Percentiles rank a stretch among this genome's conserved stretches.
Conservation (phyloP, 1,140 invertebrate species). For the Campoletis sonorensis region DNA sequence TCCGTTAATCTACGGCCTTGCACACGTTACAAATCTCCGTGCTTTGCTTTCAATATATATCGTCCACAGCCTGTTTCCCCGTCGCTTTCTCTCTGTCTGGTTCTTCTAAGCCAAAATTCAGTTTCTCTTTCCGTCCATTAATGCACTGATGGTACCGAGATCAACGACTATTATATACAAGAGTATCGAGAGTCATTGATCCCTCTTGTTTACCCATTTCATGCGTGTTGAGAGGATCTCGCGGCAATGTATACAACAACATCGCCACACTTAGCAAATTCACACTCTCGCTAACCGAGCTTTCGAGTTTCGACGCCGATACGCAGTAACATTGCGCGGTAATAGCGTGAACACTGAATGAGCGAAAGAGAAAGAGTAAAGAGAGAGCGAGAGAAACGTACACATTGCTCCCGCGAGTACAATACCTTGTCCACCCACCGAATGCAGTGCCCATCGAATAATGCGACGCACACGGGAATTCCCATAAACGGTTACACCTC, state of each 20-base stretch:
- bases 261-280: constrained; percentile 10
- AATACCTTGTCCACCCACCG: constrained; percentile 31
- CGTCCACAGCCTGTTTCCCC: background rate
- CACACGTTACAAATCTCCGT: constrained; percentile 7
- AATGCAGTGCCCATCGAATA: constrained; percentile 29
- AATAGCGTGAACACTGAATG: background rate
- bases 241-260: constrained; percentile 12
- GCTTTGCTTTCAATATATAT: background rate
- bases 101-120: background rate
- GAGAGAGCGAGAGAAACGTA: background rate
- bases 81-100: background rate
- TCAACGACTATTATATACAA: constrained; percentile 25
- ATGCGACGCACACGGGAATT: constrained; percentile 22
- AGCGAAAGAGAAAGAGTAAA: background rate
- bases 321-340: constrained; percentile 5
- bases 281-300: background rate
- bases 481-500: constrained; percentile 3
- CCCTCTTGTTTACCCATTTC: constrained; percentile 12
- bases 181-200: constrained; percentile 31
- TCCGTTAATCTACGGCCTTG: constrained; percentile 25
- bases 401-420: constrained; percentile 37
- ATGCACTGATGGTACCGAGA: constrained; percentile 11
- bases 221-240: background rate
- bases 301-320: constrained; percentile 20
- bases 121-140: background rate